A percentile compares a stretch with the other conserved stretches of the same genome.
phyloP scores from a whole-genome alignment of 2,113 vertebrate genomes.

The Phaethornis superciliosus region DNA sequence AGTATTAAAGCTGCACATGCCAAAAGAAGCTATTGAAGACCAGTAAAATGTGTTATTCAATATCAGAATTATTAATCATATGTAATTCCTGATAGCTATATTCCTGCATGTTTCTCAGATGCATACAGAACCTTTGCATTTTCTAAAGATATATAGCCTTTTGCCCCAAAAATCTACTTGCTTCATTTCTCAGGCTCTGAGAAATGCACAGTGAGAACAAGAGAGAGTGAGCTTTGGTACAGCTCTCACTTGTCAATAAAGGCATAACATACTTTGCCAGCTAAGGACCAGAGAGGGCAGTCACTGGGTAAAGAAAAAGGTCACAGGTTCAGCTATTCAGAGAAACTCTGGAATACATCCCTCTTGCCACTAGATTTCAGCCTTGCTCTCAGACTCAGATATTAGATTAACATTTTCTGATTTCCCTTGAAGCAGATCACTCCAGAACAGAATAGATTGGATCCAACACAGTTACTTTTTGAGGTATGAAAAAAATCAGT shows the following conservation, averaged over 20 bases:
- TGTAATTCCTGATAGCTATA: background rate
- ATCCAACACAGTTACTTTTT: background rate
- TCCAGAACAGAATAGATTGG: background rate
- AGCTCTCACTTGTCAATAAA: background rate
- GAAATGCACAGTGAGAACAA: background rate
- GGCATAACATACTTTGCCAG: background rate
- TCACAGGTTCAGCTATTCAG: background rate
- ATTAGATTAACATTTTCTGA: background rate
- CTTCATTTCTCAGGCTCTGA: background rate
- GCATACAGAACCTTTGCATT: background rate
- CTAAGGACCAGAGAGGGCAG: background rate
- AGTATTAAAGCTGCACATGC: background rate
- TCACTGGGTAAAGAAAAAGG: background rate
- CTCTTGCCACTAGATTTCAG: background rate
- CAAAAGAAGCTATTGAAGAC: background rate
- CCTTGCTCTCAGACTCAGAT: background rate
- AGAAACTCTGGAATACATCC: background rate
- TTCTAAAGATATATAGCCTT: background rate
- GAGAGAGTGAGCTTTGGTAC: background rate
- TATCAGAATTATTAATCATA: background rate
- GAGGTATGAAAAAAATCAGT: background rate
- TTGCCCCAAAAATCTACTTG: background rate
- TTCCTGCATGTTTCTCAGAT: background rate
- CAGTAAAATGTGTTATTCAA: background rate
- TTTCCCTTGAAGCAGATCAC: background rate